Conservation (phyloP, 2,113 vertebrate genomes). For the Coryphaenoides rupestris region DNA sequence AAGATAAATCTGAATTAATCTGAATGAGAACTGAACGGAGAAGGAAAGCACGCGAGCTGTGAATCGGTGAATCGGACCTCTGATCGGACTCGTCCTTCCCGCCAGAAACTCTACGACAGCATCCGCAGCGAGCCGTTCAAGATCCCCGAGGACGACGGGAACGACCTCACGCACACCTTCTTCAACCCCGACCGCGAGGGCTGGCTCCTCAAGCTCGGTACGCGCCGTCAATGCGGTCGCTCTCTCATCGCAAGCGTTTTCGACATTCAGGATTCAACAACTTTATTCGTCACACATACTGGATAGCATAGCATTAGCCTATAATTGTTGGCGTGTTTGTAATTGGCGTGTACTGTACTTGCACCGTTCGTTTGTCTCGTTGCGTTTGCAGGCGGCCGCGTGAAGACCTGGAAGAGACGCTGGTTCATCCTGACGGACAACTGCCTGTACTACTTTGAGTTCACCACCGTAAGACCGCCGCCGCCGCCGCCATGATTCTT, state of each 20-base stretch:
- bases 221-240: neutral
- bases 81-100: no score
- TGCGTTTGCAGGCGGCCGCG: conserved; percentile 65
- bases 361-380: neutral
- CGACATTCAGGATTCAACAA: no score
- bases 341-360: no score
- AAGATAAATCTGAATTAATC: no score
- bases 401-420: conserved; percentile 79
- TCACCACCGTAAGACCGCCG: conserved; percentile 60
- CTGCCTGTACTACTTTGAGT: conserved; percentile 77
- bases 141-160: conserved; percentile 92
- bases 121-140: conserved; percentile 93
- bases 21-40: no score
- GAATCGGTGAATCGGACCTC: no score
- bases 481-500: neutral
- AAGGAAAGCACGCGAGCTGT: no score
- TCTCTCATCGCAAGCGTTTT: no score
- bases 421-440: conserved; percentile 81
- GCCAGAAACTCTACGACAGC: conserved; percentile 89
- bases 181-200: conserved; percentile 94
- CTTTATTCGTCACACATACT: no score
- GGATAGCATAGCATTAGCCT: no score
- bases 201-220: conserved; percentile 95
- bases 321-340: no score
- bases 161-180: conserved; percentile 93